phyloP scores from a whole-genome alignment of 2,113 vertebrate species.

The Seriola dumerili region DNA sequence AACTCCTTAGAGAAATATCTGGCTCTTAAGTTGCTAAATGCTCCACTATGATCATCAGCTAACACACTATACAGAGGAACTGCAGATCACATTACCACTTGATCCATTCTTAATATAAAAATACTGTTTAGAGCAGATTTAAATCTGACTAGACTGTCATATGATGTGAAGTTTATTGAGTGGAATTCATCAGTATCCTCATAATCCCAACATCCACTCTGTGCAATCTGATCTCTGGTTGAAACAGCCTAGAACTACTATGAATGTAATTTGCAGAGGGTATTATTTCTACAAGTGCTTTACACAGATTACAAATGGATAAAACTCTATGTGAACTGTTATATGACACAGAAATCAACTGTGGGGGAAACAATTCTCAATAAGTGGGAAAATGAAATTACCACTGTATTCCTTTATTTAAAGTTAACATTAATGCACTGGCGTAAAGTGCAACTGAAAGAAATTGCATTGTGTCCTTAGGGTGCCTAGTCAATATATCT shows the following conservation, averaged over 20 bases:
- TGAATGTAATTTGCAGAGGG: background rate
- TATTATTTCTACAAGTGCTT: background rate
- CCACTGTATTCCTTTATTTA: conserved; percentile 25
- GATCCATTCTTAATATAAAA: conserved; percentile 10
- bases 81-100: conserved; percentile 4
- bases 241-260: background rate
- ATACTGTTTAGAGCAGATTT: conserved; percentile 14
- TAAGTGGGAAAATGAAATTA: conserved; percentile 13
- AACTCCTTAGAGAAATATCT: conserved; percentile 10
- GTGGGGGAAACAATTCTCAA: background rate
- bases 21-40: conserved; percentile 13
- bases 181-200: too few species aligned
- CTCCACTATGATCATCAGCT: background rate
- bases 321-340: background rate
- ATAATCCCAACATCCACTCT: background rate
- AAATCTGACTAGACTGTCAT: background rate
- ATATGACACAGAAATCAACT: background rate
- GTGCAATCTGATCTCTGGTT: background rate
- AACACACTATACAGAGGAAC: background rate
- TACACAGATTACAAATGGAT: background rate
- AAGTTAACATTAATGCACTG: conserved; percentile 29
- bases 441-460: conserved; percentile 14
- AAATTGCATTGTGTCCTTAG: conserved; percentile 24
- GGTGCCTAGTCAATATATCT: background rate
- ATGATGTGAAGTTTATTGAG: background rate